Evolutionary conservation across 1,140 invertebrate species (phyloP), one percentile per base, ranked within the genome.

Genomic region (Aphis craccivora): DNA sequence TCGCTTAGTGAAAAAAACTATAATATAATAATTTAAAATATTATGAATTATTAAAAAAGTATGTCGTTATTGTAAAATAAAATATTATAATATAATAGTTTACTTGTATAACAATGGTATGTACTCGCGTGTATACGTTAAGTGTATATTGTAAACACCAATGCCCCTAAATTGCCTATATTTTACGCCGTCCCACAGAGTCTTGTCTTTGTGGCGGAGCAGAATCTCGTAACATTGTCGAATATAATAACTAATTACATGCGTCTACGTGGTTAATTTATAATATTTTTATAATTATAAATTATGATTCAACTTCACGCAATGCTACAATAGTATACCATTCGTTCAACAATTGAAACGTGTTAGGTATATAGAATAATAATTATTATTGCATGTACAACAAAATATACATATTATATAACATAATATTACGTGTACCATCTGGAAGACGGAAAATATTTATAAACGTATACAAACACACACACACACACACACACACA

Each of bases 141-240:
- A 43, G 37, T n/a, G 55, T 60, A 55, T n/a, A 67, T 67, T 43
- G 91, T n/a, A 35, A 25, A 92, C 91, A 84, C 5, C 2, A 8
- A 51, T 86, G 91, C 11, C 91, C 91, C 37, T 93, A 84, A 53
- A 93, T 93, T 93, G 91, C 91, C 91, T 93, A 93, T 84, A 14
- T 20, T 30, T 18, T 53, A 25, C 81, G 91, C 91, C 91, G 91
- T 84, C 9, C n/a, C 22, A 91, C 23, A 53, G 6, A 23, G n/a
- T 23, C 2, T 76, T n/a, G 4, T 67, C 11, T 67, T 5, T 60
- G 11, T n/a, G 8, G 18, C 14, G 0, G 60, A 60, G 25, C 8
- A 14, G 60, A 11, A 11, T 45, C 30, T 67, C 30, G 30, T n/a
- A 18, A 18, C 14, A 45, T 30, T n/a, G 45, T 30, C 20, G 6